phyloP scores from a whole-genome alignment of 2,888 invertebrate species.

The Tetanocera ferruginea region DNA sequence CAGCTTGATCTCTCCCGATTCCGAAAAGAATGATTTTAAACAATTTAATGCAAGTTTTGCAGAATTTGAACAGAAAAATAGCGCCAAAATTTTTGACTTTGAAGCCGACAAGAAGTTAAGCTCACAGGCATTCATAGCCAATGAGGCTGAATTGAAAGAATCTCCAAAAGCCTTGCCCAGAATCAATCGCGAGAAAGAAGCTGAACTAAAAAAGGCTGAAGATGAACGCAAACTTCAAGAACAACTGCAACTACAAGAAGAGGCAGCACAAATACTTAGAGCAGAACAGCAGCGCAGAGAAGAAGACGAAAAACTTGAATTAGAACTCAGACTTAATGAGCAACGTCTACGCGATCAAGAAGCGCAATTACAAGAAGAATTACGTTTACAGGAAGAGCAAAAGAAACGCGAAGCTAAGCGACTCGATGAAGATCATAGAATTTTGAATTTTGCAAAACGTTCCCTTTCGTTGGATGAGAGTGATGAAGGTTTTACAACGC shows the following conservation, averaged over 20 bases:
- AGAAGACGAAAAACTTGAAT: conserved; percentile 59
- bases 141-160: conserved; percentile 40
- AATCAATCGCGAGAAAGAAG: conserved; percentile 26
- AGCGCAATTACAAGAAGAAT: conserved; percentile 55
- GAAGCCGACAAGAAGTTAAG: conserved; percentile 45
- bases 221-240: conserved; percentile 35
- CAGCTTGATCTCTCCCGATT: conserved; percentile 51
- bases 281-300: conserved; percentile 48
- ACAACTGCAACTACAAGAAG: conserved; percentile 16
- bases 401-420: conserved; percentile 59
- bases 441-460: conserved; percentile 59
- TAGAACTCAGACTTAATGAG: conserved; percentile 57
- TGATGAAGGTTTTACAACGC: conserved; percentile 59
- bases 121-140: conserved; percentile 45
- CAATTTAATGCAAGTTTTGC: conserved; percentile 61
- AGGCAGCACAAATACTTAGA: conserved; percentile 4
- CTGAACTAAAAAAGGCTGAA: conserved; percentile 34
- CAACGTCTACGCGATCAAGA: conserved; percentile 57
- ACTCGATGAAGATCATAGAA: conserved; percentile 59
- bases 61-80: conserved; percentile 61
- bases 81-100: conserved; percentile 57
- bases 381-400: conserved; percentile 53
- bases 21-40: conserved; percentile 57
- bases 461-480: conserved; percentile 55
- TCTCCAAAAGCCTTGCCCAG: conserved; percentile 52